Conservation (phyloP, 2,113 vertebrate genomes). For the Catharus fuscescens region DNA sequence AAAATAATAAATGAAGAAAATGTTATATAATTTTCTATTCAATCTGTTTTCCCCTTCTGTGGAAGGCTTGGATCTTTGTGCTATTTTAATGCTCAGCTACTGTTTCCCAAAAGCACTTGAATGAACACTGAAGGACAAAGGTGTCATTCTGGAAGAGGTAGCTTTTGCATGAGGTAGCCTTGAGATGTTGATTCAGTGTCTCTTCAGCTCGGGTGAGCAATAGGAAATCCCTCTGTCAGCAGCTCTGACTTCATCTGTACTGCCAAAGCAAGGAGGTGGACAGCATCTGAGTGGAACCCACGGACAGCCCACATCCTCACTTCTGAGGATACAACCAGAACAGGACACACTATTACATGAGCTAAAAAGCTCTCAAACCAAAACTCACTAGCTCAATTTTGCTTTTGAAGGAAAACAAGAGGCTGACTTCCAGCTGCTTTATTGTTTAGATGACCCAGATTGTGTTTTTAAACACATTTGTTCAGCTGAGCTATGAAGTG, state of each 20-base stretch:
- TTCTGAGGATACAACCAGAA: not conserved
- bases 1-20: not conserved
- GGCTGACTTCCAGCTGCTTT: not conserved
- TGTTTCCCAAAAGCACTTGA: conserved; percentile 46
- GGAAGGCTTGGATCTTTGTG: not conserved
- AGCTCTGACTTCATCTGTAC: not conserved
- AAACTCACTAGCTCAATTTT: not conserved
- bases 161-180: not conserved
- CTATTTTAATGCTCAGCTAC: conserved; percentile 60
- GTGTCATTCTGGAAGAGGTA: conserved; percentile 7
- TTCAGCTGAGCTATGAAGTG: not conserved
- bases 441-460: not conserved
- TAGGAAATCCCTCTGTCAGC: conserved; percentile 31
- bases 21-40: not conserved
- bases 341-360: not conserved
- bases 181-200: conserved; percentile 63
- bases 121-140: conserved; percentile 59
- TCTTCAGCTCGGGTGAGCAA: conserved; percentile 30
- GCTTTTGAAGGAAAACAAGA: not conserved
- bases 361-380: not conserved
- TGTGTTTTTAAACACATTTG: not conserved
- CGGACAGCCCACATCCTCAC: rapidly evolving
- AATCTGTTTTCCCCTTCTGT: not conserved
- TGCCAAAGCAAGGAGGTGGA: not conserved
- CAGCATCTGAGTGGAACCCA: not conserved